Evolutionary conservation across 1,140 invertebrate species (phyloP).

Genomic region (Lamellibrachia luymesi): DNA sequence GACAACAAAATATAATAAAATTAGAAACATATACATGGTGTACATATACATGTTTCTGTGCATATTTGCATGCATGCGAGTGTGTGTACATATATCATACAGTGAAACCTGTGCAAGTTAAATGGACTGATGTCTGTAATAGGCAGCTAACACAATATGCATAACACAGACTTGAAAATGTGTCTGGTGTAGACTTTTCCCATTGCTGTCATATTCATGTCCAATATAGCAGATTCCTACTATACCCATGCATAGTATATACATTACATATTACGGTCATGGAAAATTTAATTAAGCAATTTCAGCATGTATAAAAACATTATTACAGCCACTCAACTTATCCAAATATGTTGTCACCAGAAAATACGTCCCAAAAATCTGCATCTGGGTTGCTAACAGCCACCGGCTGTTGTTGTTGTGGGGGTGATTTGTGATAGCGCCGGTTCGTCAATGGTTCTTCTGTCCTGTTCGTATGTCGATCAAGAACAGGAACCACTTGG

Average conservation of each 20-base stretch:
- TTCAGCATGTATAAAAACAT: neutral
- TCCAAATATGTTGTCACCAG: neutral
- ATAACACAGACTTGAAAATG: neutral
- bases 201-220: too few species aligned
- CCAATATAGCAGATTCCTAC: neutral
- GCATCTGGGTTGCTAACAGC: neutral
- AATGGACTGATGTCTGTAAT: neutral
- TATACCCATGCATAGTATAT: neutral
- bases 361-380: neutral
- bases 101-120: neutral
- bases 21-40: too few species aligned
- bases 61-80: too few species aligned
- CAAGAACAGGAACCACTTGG: neutral
- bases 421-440: neutral
- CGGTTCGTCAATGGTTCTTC: neutral
- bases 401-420: neutral
- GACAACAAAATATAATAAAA: too few species aligned
- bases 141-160: neutral
- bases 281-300: neutral
- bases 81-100: neutral
- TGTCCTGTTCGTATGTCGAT: neutral
- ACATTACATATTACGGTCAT: neutral
- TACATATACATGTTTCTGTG: too few species aligned
- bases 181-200: too few species aligned
- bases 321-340: neutral